Evolutionary conservation across 1,140 invertebrate species (phyloP).

Genomic region (Eurytemora carolleeae): DNA sequence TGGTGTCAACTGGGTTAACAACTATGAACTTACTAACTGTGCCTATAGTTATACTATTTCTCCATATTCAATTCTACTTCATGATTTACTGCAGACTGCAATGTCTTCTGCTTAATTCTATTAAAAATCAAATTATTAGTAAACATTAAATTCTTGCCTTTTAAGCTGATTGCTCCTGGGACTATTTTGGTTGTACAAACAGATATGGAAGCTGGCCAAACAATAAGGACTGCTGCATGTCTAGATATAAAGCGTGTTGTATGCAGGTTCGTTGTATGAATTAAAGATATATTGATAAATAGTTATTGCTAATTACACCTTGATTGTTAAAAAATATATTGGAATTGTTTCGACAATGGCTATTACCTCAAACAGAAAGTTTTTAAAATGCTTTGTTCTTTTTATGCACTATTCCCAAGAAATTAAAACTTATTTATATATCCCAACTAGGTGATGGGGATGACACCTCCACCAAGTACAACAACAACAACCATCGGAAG

Average conservation of each 20-base stretch:
- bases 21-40: too few species aligned
- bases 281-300: background rate
- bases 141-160: background rate
- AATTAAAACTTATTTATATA: background rate
- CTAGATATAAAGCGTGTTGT: slow-evolving; percentile 8
- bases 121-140: background rate
- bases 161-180: slow-evolving; percentile 14
- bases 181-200: slow-evolving; percentile 12
- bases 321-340: background rate
- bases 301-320: background rate
- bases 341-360: background rate
- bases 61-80: too few species aligned
- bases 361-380: background rate
- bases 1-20: too few species aligned
- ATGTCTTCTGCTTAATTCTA: background rate
- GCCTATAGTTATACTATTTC: too few species aligned
- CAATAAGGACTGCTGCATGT: slow-evolving; percentile 7
- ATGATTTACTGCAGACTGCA: background rate
- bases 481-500: background rate
- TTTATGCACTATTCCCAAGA: background rate
- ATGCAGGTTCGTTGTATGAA: background rate
- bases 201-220: slow-evolving; percentile 2
- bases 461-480: background rate
- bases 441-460: background rate
- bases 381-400: background rate